A percentile compares a stretch with the other conserved stretches of the same genome.
These are phyloP conservation scores for Poeciliopsis presidionis DNA, from an alignment of 2,797 vertebrate genomes.

Conservation along the genomic window DNA sequence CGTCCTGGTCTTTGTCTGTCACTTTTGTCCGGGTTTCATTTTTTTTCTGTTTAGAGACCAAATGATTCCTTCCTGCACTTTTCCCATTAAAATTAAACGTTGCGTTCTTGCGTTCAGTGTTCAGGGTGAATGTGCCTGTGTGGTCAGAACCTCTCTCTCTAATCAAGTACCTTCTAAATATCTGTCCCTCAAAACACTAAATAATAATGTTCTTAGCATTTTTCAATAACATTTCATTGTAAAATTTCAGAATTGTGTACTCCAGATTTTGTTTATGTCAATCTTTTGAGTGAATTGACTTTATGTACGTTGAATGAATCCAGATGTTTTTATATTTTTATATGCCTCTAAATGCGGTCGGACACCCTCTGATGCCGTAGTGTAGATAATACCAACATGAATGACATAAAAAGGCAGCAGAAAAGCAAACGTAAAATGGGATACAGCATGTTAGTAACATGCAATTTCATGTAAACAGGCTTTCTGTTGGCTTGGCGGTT, in stretches of 20 bases:
- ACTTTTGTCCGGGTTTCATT: not conserved
- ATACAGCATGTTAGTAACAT: not conserved
- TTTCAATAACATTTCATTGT: not conserved
- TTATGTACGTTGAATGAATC: not conserved
- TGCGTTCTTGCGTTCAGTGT: not conserved
- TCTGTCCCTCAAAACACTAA: not conserved
- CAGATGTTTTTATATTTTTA: not conserved
- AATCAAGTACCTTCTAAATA: not conserved
- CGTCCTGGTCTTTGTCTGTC: not conserved
- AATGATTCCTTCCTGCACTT: not conserved
- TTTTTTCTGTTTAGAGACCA: not conserved
- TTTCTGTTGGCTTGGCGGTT: not conserved
- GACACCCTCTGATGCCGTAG: too few relatives aligned
- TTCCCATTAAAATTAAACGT: not conserved
- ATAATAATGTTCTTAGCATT: not conserved
- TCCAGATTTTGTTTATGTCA: not conserved
- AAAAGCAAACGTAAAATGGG: conserved; percentile 1
- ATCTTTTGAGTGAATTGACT: not conserved
- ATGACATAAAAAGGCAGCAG: not conserved
- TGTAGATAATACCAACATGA: not conserved
- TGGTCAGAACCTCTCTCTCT: not conserved
- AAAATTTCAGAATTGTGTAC: not conserved
- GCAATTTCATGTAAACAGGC: not conserved
- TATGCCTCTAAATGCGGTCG: not conserved
- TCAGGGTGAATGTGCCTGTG: not conserved